phyloP scores from a whole-genome alignment of 2,888 invertebrate genomes.

The Quadriops clusia region DNA sequence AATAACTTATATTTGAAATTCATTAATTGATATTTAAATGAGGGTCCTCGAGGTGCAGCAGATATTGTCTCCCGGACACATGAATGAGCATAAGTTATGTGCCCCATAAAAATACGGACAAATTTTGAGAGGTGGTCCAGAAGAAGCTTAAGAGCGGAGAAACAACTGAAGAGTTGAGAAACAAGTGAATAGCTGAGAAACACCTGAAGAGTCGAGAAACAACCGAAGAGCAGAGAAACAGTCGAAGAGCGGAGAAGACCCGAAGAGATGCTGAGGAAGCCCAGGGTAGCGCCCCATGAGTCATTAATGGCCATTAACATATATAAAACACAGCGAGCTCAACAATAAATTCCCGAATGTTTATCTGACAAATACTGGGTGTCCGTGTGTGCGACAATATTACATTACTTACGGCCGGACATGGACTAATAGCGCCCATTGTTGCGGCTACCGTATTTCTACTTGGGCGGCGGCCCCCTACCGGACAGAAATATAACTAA shows the following conservation, averaged over 20 bases:
- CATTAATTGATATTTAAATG: too few relatives aligned
- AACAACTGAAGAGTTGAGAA: too few relatives aligned
- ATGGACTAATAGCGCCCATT: slow-evolving; percentile 26
- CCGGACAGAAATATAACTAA: slow-evolving; percentile 22
- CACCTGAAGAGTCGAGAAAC: slow-evolving; percentile 5
- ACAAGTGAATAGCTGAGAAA: too few relatives aligned
- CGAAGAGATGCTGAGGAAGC: slow-evolving; percentile 4
- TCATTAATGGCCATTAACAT: slow-evolving; percentile 18
- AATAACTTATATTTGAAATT: too few relatives aligned
- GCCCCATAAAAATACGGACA: too few relatives aligned
- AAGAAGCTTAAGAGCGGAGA: too few relatives aligned
- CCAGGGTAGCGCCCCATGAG: slow-evolving; percentile 13
- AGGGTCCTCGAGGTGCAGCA: too few relatives aligned
- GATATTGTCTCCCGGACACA: too few relatives aligned
- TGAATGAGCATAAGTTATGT: too few relatives aligned
- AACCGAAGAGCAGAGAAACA: slow-evolving; percentile 1
- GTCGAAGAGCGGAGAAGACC: slow-evolving; percentile 2
- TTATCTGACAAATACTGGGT: slow-evolving; percentile 23
- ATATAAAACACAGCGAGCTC: slow-evolving; percentile 17
- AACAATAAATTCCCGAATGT: slow-evolving; percentile 19
- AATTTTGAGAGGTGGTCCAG: too few relatives aligned
- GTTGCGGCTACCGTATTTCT: slow-evolving; percentile 35
- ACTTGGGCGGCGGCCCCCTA: slow-evolving; percentile 33
- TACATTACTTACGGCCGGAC: slow-evolving; percentile 26
- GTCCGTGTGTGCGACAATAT: slow-evolving; percentile 24